Conservation (phyloP, 2,888 invertebrate species). For the Panopea generosa region DNA sequence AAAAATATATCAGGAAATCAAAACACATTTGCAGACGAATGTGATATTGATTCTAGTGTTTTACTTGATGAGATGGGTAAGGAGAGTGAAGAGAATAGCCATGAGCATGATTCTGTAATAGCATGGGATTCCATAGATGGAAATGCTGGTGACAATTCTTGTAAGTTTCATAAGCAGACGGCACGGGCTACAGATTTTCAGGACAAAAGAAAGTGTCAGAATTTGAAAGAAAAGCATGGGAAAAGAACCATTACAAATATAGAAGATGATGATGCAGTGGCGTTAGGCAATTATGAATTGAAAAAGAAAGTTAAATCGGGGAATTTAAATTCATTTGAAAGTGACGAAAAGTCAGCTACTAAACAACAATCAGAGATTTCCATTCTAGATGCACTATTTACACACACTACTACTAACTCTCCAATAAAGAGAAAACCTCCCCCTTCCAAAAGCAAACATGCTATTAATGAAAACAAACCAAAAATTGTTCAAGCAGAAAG, state of each 20-base stretch:
- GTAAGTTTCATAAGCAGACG: too few species aligned
- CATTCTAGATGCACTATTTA: constrained; percentile 67
- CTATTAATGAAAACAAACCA: neutral
- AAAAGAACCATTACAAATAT: too few species aligned
- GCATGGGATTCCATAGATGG: too few species aligned
- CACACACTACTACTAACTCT: constrained; percentile 6
- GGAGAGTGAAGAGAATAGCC: constrained; percentile 11
- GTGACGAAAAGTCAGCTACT: neutral
- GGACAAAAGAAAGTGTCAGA: too few species aligned
- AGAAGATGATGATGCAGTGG: too few species aligned
- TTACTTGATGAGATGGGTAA: constrained; percentile 44
- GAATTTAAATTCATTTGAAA: neutral
- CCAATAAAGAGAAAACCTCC: constrained; percentile 56
- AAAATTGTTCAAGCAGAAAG: neutral
- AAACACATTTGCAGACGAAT: neutral
- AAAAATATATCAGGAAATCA: too few species aligned
- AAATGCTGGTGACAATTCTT: too few species aligned
- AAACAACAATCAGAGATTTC: constrained; percentile 7
- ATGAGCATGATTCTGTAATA: too few species aligned
- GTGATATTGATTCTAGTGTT: constrained; percentile 10
- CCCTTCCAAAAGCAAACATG: constrained; percentile 38
- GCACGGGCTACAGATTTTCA: too few species aligned
- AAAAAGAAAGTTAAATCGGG: neutral
- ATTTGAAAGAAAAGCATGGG: too few species aligned
- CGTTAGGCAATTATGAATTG: too few species aligned